A percentile compares a stretch with the other conserved stretches of the same genome.
phyloP scores from a whole-genome alignment of 2,113 vertebrate genomes.

The Psittacus erithacus region DNA sequence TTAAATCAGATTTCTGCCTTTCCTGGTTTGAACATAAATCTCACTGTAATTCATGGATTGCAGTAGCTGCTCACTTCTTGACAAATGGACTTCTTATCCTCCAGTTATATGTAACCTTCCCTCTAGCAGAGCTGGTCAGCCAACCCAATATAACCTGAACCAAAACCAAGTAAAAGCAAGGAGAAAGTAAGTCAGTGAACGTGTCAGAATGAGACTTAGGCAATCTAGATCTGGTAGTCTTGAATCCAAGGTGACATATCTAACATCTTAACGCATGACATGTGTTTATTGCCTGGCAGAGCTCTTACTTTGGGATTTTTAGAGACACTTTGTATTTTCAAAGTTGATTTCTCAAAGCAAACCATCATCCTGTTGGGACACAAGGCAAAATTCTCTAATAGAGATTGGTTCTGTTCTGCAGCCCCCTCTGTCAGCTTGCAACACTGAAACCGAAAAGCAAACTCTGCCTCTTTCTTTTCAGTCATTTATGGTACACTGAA shows the following conservation, averaged over 20 bases:
- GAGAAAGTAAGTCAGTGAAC: background rate
- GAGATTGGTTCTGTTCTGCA: background rate
- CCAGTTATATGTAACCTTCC: background rate
- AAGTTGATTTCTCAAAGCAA: background rate
- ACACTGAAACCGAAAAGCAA: background rate
- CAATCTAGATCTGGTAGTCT: background rate
- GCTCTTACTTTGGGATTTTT: background rate
- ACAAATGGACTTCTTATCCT: background rate
- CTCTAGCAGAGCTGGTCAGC: background rate
- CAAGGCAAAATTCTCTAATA: background rate
- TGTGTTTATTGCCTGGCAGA: background rate
- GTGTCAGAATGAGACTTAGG: background rate
- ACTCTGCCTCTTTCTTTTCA: background rate
- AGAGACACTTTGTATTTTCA: background rate
- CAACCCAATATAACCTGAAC: background rate
- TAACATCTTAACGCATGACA: background rate
- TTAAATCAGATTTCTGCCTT: constrained; percentile 19
- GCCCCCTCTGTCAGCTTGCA: background rate
- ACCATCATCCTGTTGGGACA: background rate
- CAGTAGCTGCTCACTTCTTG: constrained; percentile 23
- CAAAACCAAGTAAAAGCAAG: background rate
- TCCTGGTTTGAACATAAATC: background rate
- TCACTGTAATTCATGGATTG: background rate
- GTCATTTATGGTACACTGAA: background rate
- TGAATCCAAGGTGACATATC: background rate